A percentile compares a stretch with the other conserved stretches of the same genome.
These are phyloP conservation scores for Lagopus leucura DNA, from an alignment of 2,113 vertebrate genomes.

Conservation along the genomic window DNA sequence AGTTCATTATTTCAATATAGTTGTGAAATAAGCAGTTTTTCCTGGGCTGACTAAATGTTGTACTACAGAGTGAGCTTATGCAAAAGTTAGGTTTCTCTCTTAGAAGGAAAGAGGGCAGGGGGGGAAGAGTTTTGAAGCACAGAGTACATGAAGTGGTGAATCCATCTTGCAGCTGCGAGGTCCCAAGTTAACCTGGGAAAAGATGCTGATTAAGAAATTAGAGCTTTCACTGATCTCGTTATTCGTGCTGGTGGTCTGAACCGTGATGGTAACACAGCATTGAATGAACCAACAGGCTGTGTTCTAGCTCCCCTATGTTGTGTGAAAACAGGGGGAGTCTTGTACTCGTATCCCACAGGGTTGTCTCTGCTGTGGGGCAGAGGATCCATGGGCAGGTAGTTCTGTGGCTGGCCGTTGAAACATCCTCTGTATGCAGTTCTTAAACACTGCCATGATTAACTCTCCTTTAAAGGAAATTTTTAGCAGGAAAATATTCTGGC, in stretches of 20 bases:
- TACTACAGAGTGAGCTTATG: background rate
- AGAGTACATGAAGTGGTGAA: background rate
- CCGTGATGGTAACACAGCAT: background rate
- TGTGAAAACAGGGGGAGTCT: background rate
- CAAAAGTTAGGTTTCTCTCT: background rate
- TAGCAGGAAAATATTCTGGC: background rate
- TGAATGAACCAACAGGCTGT: background rate
- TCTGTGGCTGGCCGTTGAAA: background rate
- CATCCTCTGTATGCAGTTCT: fast-evolving
- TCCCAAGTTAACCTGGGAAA: background rate
- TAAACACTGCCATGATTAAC: background rate
- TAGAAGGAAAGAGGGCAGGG: no score
- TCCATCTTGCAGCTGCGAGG: background rate
- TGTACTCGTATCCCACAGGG: background rate
- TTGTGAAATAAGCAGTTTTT: background rate
- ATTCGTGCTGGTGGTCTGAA: background rate
- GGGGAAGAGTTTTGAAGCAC: background rate
- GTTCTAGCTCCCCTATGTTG: background rate
- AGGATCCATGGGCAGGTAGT: background rate
- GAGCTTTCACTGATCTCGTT: background rate
- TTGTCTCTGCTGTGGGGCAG: fast-evolving
- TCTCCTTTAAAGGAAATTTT: background rate
- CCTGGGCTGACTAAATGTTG: background rate
- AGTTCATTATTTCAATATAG: background rate
- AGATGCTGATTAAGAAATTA: background rate